Conservation (phyloP, 2,888 invertebrate genomes). For the Hoplodrina blanda region DNA sequence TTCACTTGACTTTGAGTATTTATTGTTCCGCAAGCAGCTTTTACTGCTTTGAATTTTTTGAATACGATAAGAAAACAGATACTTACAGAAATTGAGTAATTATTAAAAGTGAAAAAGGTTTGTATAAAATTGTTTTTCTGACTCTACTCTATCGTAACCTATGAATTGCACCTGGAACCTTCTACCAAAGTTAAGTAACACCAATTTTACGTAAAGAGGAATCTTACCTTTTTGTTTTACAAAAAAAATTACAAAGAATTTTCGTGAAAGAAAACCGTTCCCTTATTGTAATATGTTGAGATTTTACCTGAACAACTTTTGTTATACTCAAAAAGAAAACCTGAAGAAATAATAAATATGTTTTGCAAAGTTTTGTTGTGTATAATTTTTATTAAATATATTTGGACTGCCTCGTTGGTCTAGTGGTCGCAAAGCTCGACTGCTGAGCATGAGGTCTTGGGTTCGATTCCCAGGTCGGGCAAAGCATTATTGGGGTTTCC, state of each 20-base stretch:
- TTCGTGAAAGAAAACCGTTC: constrained; percentile 34
- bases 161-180: constrained; percentile 24
- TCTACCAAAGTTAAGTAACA: constrained; percentile 3
- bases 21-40: too few species aligned
- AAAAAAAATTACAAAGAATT: constrained; percentile 33
- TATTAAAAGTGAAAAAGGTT: too few species aligned
- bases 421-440: too few species aligned
- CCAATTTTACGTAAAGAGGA: constrained; percentile 16
- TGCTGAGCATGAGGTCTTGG: too few species aligned
- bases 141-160: background rate
- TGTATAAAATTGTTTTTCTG: constrained; percentile 4
- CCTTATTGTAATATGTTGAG: constrained; percentile 27
- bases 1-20: too few species aligned
- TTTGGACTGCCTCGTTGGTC: too few species aligned
- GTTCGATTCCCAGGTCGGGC: too few species aligned
- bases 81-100: too few species aligned
- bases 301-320: constrained; percentile 22
- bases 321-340: constrained; percentile 1
- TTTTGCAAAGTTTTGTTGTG: constrained; percentile 6
- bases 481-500: too few species aligned
- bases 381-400: too few species aligned
- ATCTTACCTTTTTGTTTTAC: constrained; percentile 19
- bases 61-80: too few species aligned
- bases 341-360: constrained; percentile 9
- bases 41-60: too few species aligned